Evolutionary conservation across 2,113 vertebrate genomes (phyloP).

Genomic region (Leiothrix lutea): DNA sequence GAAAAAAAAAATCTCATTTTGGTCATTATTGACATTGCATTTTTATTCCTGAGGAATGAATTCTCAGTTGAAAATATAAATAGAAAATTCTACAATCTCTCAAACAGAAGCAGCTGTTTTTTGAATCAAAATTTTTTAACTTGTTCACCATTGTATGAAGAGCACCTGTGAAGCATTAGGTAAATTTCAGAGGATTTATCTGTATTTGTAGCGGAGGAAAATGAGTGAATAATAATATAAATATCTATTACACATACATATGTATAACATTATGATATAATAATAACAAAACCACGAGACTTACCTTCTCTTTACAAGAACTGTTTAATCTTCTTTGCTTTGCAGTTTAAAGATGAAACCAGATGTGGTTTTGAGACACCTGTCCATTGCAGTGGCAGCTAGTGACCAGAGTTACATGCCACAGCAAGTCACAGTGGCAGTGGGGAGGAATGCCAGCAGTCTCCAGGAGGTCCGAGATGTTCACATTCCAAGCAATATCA

Average conservation of each 20-base stretch:
- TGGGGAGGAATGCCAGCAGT: conserved; percentile 85
- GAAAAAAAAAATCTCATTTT: not conserved
- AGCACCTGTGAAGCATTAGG: not conserved
- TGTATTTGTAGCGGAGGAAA: not conserved
- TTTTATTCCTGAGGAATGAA: not conserved
- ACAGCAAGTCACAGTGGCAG: conserved; percentile 92
- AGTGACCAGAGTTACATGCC: conserved; percentile 99
- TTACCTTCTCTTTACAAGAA: not conserved
- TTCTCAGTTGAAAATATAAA: not conserved
- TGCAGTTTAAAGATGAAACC: conserved; percentile 94
- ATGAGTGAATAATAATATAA: not conserved
- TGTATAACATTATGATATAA: not conserved
- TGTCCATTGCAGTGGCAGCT: conserved; percentile 91
- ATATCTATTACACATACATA: not conserved
- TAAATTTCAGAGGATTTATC: not conserved
- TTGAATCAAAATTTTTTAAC: not conserved
- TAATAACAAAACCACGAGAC: not conserved
- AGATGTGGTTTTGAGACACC: conserved; percentile 88
- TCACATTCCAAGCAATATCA: conserved; percentile 95
- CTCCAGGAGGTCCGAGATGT: conserved; percentile 94
- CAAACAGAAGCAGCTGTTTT: not conserved
- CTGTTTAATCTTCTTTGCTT: not conserved
- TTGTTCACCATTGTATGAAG: fast-evolving
- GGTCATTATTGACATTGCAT: not conserved
- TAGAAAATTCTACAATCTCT: not conserved